phyloP scores from a whole-genome alignment of 2,888 invertebrate species.

The Watsonalla cultraria region DNA sequence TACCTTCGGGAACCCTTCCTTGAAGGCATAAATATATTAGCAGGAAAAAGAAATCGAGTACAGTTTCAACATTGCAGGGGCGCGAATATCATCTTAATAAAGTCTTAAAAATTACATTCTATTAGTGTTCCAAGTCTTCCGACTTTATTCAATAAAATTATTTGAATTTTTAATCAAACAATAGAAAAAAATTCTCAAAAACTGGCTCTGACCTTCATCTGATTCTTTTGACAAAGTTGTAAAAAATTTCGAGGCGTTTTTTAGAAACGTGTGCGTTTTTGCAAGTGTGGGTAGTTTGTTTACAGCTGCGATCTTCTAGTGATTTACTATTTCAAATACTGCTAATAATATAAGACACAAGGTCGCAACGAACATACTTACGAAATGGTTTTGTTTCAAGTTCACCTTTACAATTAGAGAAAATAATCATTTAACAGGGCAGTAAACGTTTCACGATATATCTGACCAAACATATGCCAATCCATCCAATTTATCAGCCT shows the following conservation, averaged over 20 bases:
- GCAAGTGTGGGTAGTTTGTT: slow-evolving; percentile 55
- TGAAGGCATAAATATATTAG: too few species aligned
- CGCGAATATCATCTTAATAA: too few species aligned
- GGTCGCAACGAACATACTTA: slow-evolving; percentile 44
- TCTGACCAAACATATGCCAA: too few species aligned
- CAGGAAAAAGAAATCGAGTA: too few species aligned
- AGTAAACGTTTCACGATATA: too few species aligned
- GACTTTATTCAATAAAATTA: too few species aligned
- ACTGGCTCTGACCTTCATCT: slow-evolving; percentile 37
- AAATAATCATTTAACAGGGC: not conserved
- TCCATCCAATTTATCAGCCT: too few species aligned
- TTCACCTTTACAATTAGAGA: not conserved
- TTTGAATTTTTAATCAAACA: too few species aligned
- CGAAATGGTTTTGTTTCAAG: slow-evolving; percentile 18
- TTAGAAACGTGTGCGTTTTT: slow-evolving; percentile 38
- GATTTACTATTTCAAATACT: slow-evolving; percentile 47
- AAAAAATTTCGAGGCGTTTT: slow-evolving; percentile 41
- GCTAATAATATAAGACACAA: slow-evolving; percentile 42
- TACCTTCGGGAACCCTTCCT: too few species aligned
- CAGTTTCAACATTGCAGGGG: too few species aligned
- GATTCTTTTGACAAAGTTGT: slow-evolving; percentile 45
- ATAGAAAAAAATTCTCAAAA: slow-evolving; percentile 7
- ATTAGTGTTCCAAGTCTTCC: too few species aligned
- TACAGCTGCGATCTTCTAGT: slow-evolving; percentile 49
- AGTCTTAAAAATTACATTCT: too few species aligned